phyloP scores from a whole-genome alignment of 2,797 vertebrate species.

The Pangasius sanitwongsei region DNA sequence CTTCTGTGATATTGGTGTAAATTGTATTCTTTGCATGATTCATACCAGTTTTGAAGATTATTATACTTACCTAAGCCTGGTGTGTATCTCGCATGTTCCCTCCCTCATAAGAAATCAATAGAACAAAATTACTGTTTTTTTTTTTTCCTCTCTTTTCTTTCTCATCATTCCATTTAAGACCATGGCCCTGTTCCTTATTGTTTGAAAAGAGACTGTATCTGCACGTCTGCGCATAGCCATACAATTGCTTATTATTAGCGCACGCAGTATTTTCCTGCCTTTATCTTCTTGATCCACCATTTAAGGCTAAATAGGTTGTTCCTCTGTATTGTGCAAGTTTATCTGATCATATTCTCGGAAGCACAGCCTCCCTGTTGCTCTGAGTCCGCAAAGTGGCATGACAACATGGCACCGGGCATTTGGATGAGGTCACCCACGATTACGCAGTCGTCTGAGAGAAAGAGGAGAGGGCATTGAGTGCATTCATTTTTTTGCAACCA shows the following conservation, averaged over 20 bases:
- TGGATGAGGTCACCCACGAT: conserved; percentile 25
- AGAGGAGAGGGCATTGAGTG: background rate
- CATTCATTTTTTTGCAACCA: background rate
- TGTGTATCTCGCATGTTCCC: background rate
- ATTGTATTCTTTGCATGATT: background rate
- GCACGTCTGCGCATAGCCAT: background rate
- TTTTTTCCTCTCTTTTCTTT: too few relatives aligned
- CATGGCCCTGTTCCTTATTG: background rate
- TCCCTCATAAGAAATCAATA: background rate
- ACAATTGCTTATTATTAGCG: background rate
- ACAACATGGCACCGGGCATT: conserved; percentile 4
- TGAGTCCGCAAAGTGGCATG: conserved; percentile 13
- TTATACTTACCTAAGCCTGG: background rate
- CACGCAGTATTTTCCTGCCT: background rate
- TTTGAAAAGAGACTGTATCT: background rate
- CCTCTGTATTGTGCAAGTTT: background rate
- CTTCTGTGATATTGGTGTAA: background rate
- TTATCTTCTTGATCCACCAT: background rate
- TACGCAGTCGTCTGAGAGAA: conserved; percentile 11
- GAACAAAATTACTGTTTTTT: background rate
- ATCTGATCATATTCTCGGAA: background rate
- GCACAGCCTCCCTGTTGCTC: background rate
- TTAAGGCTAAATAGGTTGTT: background rate
- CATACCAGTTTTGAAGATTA: background rate
- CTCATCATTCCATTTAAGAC: background rate